These are phyloP conservation scores for Cynaeus angustus DNA, from an alignment of 2,888 invertebrate genomes.

Conservation along the genomic window DNA sequence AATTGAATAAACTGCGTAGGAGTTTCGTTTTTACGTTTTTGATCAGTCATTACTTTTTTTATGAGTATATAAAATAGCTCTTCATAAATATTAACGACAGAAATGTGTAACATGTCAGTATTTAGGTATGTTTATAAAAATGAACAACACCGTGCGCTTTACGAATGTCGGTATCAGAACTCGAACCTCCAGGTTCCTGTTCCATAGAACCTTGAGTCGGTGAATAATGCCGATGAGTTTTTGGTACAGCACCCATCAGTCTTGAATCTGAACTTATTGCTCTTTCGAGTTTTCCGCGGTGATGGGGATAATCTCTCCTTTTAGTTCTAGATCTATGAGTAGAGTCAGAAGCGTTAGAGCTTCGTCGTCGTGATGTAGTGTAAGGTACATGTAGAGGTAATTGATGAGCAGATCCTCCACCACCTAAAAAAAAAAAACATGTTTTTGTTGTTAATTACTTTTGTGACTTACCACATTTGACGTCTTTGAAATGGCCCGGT, in stretches of 20 bases:
- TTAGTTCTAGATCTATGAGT: conserved; percentile 64
- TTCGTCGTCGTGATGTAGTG: conserved; percentile 63
- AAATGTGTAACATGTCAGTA: not conserved
- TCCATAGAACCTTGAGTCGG: conserved; percentile 63
- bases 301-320: conserved; percentile 63
- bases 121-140: conserved; percentile 49
- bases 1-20: not conserved
- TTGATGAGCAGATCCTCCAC: conserved; percentile 65
- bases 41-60: not conserved
- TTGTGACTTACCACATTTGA: conserved; percentile 51
- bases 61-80: not conserved
- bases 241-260: conserved; percentile 64
- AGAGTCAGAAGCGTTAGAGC: conserved; percentile 71
- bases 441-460: conserved; percentile 10
- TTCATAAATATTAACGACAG: conserved; percentile 14
- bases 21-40: conserved; percentile 6
- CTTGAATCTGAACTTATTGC: conserved; percentile 69
- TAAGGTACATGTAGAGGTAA: conserved; percentile 58
- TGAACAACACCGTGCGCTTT: conserved; percentile 59
- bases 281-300: conserved; percentile 65
- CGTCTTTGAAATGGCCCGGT: conserved; percentile 61
- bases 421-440: conserved; percentile 49
- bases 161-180: conserved; percentile 67
- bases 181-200: conserved; percentile 60
- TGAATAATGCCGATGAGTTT: conserved; percentile 55